These are phyloP conservation scores for Epirrhoe tristata DNA, from an alignment of 2,888 invertebrate species.

Conservation along the genomic window DNA sequence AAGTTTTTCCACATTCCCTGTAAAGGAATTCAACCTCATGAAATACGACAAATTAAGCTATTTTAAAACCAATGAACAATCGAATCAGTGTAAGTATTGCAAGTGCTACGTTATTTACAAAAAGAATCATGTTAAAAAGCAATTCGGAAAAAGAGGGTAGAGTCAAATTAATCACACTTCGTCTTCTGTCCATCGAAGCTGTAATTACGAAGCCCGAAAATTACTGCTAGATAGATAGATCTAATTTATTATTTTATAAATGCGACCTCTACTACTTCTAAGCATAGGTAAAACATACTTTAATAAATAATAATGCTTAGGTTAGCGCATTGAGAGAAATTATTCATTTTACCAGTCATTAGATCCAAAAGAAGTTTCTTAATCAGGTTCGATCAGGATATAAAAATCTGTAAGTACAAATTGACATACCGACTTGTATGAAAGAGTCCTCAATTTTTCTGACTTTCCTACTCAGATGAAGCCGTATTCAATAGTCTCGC, in stretches of 20 bases:
- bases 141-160: conserved; percentile 41
- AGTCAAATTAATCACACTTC: conserved; percentile 48
- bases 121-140: conserved; percentile 40
- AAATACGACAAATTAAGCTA: neutral
- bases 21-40: too few species aligned
- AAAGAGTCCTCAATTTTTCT: neutral
- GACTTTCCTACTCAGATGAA: neutral
- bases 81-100: neutral
- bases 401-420: too few species aligned
- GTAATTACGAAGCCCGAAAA: conserved; percentile 31
- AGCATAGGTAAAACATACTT: neutral
- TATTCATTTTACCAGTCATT: too few species aligned
- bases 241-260: conserved; percentile 6
- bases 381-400: too few species aligned
- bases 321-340: too few species aligned
- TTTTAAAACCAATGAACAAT: neutral
- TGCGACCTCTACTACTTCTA: conserved; percentile 1
- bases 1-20: too few species aligned
- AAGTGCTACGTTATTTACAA: conserved; percentile 20
- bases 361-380: too few species aligned
- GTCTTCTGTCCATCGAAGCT: conserved; percentile 44
- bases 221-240: conserved; percentile 16
- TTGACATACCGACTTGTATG: too few species aligned
- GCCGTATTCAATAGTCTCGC: neutral
- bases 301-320: neutral